Evolutionary conservation across 2,888 invertebrate species (phyloP), one percentile per base, ranked within the genome.

Genomic region (Hypercompe scribonia): DNA sequence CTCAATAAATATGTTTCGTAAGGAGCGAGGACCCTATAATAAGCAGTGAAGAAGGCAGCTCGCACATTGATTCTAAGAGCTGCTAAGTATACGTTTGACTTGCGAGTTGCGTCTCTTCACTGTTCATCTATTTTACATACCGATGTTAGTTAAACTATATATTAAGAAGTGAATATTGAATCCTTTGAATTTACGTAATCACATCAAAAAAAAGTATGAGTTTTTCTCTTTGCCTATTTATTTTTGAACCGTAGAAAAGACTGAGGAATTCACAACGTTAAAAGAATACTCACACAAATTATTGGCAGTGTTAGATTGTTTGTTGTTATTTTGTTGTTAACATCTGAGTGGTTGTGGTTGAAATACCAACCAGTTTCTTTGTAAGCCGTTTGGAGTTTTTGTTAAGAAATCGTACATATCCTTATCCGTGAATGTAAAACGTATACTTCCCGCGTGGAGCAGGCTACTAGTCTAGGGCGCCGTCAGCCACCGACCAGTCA

Each of bases 351-450:
- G 92, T 94, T 93, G 91, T 94, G 91, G 93, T 84, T 90, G 91
- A 87, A 78, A 92, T 92, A 94, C 92, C 93, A 91, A 93, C 91
- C 93, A 88, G 90, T 89, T 89, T 70, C 58, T 87, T 86, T 84
- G 87, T 91, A 86, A 86, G 83, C 88, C 86, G 86, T 82, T 85
- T 87, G 81, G 82, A 87, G 85, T 90, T 92, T 90, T 88, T 88
- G 76, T 88, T 92, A 88, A 90, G 91, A 94, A 94, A 92, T 91
- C 92, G 92, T 95, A 95, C 95, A 95, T 95, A 95, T 95, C 95
- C 92, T 94, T 90, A 89, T 88, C 91, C 90, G 89, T 90, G 92
- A 91, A 90, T 91, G 90, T 91, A 88, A 78, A 86, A 90, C 87
- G 90, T 91, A 90, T 92, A 91, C 89, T 87, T 87, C 86, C 85